A percentile compares a stretch with the other conserved stretches of the same genome.
These are phyloP conservation scores for Cyanoliseus patagonus DNA, from an alignment of 2,113 vertebrate genomes.

Conservation along the genomic window DNA sequence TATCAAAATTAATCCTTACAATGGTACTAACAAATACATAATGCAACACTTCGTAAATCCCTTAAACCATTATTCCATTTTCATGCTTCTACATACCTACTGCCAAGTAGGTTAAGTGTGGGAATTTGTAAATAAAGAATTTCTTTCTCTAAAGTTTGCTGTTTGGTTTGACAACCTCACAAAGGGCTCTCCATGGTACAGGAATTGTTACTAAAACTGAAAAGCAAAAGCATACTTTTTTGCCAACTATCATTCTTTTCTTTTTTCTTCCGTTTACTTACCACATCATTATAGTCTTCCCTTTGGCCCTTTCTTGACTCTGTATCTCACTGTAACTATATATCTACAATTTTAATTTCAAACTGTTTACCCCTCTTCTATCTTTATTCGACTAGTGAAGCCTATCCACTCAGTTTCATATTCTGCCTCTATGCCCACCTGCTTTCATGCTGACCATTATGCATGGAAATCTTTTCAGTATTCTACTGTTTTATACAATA, in stretches of 20 bases:
- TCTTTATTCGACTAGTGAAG: neutral
- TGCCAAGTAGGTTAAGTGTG: neutral
- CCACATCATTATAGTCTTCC: neutral
- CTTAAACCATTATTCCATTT: neutral
- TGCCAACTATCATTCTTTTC: neutral
- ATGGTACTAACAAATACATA: neutral
- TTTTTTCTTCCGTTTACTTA: neutral
- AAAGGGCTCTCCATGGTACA: neutral
- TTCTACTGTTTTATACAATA: neutral
- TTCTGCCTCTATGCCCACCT: neutral
- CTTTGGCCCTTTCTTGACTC: neutral
- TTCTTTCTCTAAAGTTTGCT: neutral
- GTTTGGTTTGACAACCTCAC: neutral
- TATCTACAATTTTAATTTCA: neutral
- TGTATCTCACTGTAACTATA: neutral
- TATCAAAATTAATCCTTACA: neutral
- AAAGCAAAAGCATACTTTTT: neutral
- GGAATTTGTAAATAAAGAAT: neutral
- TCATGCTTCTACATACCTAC: neutral
- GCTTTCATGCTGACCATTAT: neutral
- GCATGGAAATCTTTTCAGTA: neutral
- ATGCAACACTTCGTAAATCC: neutral
- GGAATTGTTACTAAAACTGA: neutral
- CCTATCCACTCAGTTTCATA: neutral
- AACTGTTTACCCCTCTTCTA: neutral